Base-by-base conservation (phyloP, 2,113 vertebrate species). In the Tiliqua scincoides region DNA sequence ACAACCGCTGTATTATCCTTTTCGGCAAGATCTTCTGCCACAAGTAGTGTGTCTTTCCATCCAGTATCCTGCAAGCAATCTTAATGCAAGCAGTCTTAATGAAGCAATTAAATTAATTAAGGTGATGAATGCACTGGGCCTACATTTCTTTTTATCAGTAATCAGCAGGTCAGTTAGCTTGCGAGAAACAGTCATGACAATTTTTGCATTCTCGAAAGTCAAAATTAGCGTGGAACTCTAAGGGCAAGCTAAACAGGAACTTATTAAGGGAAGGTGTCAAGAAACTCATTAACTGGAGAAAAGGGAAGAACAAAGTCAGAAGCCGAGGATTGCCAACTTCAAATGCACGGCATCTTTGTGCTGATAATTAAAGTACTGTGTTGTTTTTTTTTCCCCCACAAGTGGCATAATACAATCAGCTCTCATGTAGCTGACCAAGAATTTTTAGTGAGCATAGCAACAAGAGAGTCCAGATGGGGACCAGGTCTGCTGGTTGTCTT, bases 41-140 rank as follows among this genome's bases (percentile, higher is more conserved):
- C 35, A 65, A 35, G 63, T 77, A 74, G 40, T 52, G 71, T 59
- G 3, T 54, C 83, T 85, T 30, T 27, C 9, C 0, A 0, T 71
- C 43, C 70, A 88, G 62, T 80, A 92, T 76, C 93, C 81, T 92
- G 87, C n/a, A n/a, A n/a, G n/a, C n/a, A n/a, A n/a, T n/a, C n/a
- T n/a, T n/a, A n/a, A 86, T 89, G 84, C n/a, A 30, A 18, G 35
- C 63, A 17, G 59, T 77, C 37, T 89, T 89, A 62, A 85, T 90
- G 23, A 88, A 92, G 84, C 88, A 93, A 94, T 87, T 91, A 63
- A 90, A 88, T 93, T 93, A 94, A 91, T 92, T 94, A 88, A 2
- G 77, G 78, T 86, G 80, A 79, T 89, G 83, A 94, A 89, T 90
- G 85, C 91, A 62, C 70, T 87, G 80, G 85, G 91, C 89, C 20